Conservation (phyloP, 2,113 vertebrate species). For the Amazona vittata region DNA sequence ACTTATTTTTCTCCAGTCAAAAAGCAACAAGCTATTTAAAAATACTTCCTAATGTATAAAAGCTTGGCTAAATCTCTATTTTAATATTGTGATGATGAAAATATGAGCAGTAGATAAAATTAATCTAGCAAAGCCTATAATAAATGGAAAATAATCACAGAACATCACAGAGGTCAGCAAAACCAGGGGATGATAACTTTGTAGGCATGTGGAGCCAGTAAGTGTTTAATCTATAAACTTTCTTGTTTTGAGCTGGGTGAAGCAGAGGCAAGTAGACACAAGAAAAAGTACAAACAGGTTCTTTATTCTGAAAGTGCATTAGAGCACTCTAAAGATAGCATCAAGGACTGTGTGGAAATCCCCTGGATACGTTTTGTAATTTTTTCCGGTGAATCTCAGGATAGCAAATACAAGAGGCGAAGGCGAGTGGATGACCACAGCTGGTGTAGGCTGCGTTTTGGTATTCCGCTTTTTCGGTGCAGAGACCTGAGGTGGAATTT, state of each 20-base stretch:
- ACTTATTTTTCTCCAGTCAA: background rate
- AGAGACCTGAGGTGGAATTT: background rate
- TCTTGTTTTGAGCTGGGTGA: constrained; percentile 30
- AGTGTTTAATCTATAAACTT: background rate
- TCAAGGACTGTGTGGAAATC: constrained; percentile 56
- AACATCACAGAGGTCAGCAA: background rate
- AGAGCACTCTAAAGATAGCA: constrained; percentile 55
- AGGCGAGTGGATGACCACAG: constrained; percentile 34
- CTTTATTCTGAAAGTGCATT: constrained; percentile 38
- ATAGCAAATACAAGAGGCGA: background rate
- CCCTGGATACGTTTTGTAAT: constrained; percentile 32
- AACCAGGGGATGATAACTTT: background rate
- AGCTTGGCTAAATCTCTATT: background rate
- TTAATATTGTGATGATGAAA: background rate
- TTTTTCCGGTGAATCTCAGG: constrained; percentile 28
- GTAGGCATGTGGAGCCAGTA: background rate
- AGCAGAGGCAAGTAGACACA: constrained; percentile 62
- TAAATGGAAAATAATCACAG: background rate
- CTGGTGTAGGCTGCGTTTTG: background rate
- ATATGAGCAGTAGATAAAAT: background rate
- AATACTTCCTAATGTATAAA: background rate
- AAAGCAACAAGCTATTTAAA: background rate
- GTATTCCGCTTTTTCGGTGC: background rate
- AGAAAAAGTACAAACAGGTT: constrained; percentile 48
- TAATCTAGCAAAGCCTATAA: background rate